Evolutionary conservation across 2,888 invertebrate genomes (phyloP).

Genomic region (Eupithecia centaureata): DNA sequence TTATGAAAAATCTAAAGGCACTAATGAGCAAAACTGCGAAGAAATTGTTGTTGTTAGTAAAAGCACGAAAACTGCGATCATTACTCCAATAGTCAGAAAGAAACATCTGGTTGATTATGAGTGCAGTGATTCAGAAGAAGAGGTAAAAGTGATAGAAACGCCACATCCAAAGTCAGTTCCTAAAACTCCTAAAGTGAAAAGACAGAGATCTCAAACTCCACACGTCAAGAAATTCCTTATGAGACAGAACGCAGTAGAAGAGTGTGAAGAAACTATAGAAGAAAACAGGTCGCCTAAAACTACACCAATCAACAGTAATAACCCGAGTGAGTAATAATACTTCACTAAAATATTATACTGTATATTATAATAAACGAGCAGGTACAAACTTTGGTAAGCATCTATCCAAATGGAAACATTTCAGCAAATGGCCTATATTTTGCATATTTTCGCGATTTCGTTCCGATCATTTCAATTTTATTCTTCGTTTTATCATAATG

Average conservation of each 20-base stretch:
- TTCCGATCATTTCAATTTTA: conserved; percentile 26
- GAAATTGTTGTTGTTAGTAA: conserved; percentile 66
- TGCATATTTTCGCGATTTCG: conserved; percentile 35
- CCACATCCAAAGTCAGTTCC: conserved; percentile 57
- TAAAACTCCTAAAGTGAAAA: conserved; percentile 66
- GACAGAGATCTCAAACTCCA: conserved; percentile 66
- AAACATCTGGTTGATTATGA: conserved; percentile 75
- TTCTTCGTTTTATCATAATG: conserved; percentile 31
- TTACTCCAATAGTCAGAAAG: conserved; percentile 70
- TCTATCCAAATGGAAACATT: conserved; percentile 12
- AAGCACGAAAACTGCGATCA: conserved; percentile 68
- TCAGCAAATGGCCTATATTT: conserved; percentile 17
- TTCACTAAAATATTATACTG: neutral
- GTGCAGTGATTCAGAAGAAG: conserved; percentile 65
- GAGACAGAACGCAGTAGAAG: conserved; percentile 64
- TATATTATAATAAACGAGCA: neutral
- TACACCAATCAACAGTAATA: conserved; percentile 60
- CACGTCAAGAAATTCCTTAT: conserved; percentile 70
- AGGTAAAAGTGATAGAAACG: conserved; percentile 48
- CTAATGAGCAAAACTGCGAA: conserved; percentile 61
- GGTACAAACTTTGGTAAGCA: neutral
- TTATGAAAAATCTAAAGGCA: conserved; percentile 60
- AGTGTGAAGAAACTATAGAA: conserved; percentile 56
- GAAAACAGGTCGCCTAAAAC: conserved; percentile 57
- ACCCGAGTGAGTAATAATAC: conserved; percentile 49